Evolutionary conservation across 2,888 invertebrate species (phyloP).

Genomic region (Lysandra coridon): DNA sequence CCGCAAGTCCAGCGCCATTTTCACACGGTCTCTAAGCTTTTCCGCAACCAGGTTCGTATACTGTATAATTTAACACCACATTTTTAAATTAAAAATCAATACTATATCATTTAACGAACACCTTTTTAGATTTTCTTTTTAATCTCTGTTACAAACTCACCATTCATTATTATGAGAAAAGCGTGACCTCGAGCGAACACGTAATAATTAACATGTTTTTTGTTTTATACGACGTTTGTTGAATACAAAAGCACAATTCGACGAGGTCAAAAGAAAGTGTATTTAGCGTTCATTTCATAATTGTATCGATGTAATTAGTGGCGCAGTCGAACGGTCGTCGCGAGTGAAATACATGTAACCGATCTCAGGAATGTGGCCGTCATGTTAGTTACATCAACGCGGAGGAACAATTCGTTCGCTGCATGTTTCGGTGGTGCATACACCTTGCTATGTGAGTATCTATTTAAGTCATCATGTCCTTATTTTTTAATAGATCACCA

Average conservation of each 20-base stretch:
- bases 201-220: conserved; percentile 78
- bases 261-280: conserved; percentile 47
- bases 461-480: conserved; percentile 79
- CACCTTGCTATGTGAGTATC: conserved; percentile 59
- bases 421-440: conserved; percentile 51
- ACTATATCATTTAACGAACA: not conserved
- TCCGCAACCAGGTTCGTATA: conserved; percentile 72
- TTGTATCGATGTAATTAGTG: conserved; percentile 41
- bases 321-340: conserved; percentile 30
- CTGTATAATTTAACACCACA: conserved; percentile 14
- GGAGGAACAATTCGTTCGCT: conserved; percentile 52
- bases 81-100: conserved; percentile 7
- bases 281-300: conserved; percentile 43
- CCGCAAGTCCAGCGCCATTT: conserved; percentile 74
- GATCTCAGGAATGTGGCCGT: conserved; percentile 74
- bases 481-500: conserved; percentile 79
- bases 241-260: conserved; percentile 54
- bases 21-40: conserved; percentile 75
- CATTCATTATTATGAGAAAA: conserved; percentile 36
- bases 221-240: conserved; percentile 63
- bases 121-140: not conserved
- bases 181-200: conserved; percentile 61
- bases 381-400: conserved; percentile 79
- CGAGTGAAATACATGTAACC: conserved; percentile 70
- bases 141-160: not conserved